phyloP scores from a whole-genome alignment of 2,113 vertebrate genomes.

The Stegostoma tigrinum region DNA sequence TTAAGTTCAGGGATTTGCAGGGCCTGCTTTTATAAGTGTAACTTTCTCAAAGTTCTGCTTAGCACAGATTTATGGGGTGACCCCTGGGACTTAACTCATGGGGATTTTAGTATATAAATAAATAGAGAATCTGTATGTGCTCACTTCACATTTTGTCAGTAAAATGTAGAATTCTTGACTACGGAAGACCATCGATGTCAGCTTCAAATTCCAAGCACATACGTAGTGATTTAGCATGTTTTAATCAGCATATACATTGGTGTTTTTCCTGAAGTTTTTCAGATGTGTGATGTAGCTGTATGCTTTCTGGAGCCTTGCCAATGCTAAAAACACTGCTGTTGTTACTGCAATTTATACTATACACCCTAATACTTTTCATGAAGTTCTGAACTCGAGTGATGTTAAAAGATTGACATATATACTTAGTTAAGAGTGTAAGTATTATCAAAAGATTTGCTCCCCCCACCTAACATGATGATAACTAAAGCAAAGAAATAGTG shows the following conservation, averaged over 20 bases:
- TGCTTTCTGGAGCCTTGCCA: neutral
- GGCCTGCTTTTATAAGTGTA: too few relatives aligned
- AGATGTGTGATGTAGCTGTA: neutral
- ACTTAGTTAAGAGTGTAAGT: neutral
- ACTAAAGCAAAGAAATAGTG: neutral
- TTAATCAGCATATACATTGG: neutral
- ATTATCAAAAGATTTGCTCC: neutral
- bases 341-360: neutral
- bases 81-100: too few relatives aligned
- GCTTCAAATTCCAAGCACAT: neutral
- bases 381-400: neutral
- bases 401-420: neutral
- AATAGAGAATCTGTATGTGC: neutral
- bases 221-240: neutral
- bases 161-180: neutral
- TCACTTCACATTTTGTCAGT: neutral
- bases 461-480: neutral
- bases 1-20: too few relatives aligned
- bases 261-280: neutral
- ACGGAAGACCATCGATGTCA: neutral
- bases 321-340: neutral
- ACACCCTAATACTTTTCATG: neutral
- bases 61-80: too few relatives aligned
- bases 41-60: too few relatives aligned
- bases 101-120: neutral